These are phyloP conservation scores for Matsumurasca onukii DNA, from an alignment of 1,140 invertebrate genomes.

Conservation along the genomic window DNA sequence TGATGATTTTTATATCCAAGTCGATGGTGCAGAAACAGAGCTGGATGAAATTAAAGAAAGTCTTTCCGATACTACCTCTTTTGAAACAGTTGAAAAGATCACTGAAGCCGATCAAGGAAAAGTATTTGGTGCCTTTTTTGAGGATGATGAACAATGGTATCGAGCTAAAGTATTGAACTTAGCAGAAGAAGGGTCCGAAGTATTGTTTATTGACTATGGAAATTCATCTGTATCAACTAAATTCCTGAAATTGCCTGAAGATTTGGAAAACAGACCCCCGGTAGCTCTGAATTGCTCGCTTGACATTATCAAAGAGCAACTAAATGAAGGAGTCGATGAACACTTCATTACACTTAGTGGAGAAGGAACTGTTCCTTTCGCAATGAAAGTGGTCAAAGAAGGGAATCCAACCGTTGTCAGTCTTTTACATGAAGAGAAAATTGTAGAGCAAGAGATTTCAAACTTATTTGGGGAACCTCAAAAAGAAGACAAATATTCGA, in stretches of 20 bases:
- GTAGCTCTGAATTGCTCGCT: slow-evolving; percentile 27
- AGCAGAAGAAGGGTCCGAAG: slow-evolving; percentile 54
- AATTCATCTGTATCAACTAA: slow-evolving; percentile 49
- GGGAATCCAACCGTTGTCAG: slow-evolving; percentile 28
- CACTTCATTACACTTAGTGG: slow-evolving; percentile 18
- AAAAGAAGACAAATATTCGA: neutral
- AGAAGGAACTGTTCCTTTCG: slow-evolving; percentile 20
- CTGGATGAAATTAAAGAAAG: slow-evolving; percentile 59
- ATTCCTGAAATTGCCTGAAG: slow-evolving; percentile 30
- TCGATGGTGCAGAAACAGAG: slow-evolving; percentile 52
- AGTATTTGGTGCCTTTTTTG: slow-evolving; percentile 54
- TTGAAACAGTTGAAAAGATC: slow-evolving; percentile 13
- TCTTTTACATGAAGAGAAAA: neutral
- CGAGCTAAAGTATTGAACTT: slow-evolving; percentile 62
- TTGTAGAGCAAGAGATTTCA: neutral
- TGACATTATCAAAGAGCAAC: slow-evolving; percentile 12
- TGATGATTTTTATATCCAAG: slow-evolving; percentile 65
- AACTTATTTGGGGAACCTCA: neutral
- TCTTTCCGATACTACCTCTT: slow-evolving; percentile 30
- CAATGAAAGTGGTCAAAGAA: slow-evolving; percentile 18
- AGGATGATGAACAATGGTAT: slow-evolving; percentile 64
- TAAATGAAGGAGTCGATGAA: slow-evolving; percentile 19
- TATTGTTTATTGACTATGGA: slow-evolving; percentile 62
- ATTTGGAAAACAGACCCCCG: slow-evolving; percentile 18
- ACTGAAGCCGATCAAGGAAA: neutral